Conservation (phyloP, 2,888 invertebrate genomes). For the Drosophila picticornis region DNA sequence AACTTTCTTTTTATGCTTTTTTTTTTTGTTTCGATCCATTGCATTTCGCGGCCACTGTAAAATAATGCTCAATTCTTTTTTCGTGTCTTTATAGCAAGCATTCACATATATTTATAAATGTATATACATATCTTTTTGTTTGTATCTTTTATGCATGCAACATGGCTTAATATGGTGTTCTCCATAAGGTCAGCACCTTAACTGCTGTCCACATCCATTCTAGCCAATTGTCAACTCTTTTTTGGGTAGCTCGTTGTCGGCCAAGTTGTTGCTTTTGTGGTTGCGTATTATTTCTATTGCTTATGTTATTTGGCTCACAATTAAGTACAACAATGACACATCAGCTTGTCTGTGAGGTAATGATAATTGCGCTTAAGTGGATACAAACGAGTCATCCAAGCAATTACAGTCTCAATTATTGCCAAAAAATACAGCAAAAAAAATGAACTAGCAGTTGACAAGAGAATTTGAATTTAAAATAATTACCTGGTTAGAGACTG, state of each 20-base stretch:
- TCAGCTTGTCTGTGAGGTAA: slow-evolving; percentile 56
- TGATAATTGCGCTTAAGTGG: slow-evolving; percentile 57
- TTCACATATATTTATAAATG: not conserved
- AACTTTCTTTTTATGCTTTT: slow-evolving; percentile 49
- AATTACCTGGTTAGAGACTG: not conserved
- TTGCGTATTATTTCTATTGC: slow-evolving; percentile 27
- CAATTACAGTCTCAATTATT: slow-evolving; percentile 29
- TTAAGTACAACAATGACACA: slow-evolving; percentile 59
- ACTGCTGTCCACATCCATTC: slow-evolving; percentile 40
- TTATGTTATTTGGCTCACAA: slow-evolving; percentile 54
- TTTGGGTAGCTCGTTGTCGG: slow-evolving; percentile 62
- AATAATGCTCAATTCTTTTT: slow-evolving; percentile 10
- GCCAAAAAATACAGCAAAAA: not conserved
- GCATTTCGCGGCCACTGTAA: slow-evolving; percentile 11
- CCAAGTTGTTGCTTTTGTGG: slow-evolving; percentile 40
- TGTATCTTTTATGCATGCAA: slow-evolving; percentile 33
- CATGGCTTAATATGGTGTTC: slow-evolving; percentile 26
- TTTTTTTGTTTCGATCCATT: slow-evolving; percentile 10
- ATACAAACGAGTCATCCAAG: slow-evolving; percentile 18
- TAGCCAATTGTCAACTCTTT: slow-evolving; percentile 41
- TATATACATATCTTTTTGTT: not conserved
- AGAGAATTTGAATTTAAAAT: too few relatives aligned
- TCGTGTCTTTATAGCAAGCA: slow-evolving; percentile 2
- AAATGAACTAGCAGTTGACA: not conserved
- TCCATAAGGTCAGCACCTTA: slow-evolving; percentile 65